Evolutionary conservation across 2,888 invertebrate species (phyloP), one percentile per base, ranked within the genome.

Genomic region (Pyrrhosoma nymphula): DNA sequence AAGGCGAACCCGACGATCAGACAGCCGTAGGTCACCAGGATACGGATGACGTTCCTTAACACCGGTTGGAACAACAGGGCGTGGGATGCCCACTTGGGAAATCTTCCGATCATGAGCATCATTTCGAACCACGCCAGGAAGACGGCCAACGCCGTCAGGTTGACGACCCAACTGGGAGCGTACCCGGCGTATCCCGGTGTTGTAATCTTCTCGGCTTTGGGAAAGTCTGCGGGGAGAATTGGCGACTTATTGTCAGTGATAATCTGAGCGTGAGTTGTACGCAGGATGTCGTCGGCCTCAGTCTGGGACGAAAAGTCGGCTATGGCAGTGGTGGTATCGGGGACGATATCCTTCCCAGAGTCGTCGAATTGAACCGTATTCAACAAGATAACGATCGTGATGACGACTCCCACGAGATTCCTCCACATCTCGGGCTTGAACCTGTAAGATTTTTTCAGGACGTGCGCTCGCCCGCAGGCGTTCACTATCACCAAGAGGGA

Each of bases 61-160:
- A 97, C 97, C 20, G 97, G 97, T 39, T 97, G 97, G 96, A 97
- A 97, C 97, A 97, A 97, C 93, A 97, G 97, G 55, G 97, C 97
- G 96, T 97, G 97, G 96, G 97, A 97, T 95, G 97, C 97, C 96
- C 97, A 97, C 47, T 97, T 97, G 95, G 97, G 97, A 95, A 97
- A 97, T 95, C 97, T 96, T 88, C 97, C 97, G 2, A 97, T 96
- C 0, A 98, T 96, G 95, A 98, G 97, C 97, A 98, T 97, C 96
- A 98, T 97, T 96, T 98, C 97, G 26, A 97, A 96, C 98, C 98
- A 98, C 0, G 97, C 97, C 2, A 97, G 96, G 23, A 98, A 97
- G 47, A 97, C 96, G 0, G 97, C 97, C 12, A 97, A 95, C 0
- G 98, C 97, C 0, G 97, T 97, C 0, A 97, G 96, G 95, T 97